Evolutionary conservation across 2,113 vertebrate genomes (phyloP).

Genomic region (Chelonoidis abingdonii): DNA sequence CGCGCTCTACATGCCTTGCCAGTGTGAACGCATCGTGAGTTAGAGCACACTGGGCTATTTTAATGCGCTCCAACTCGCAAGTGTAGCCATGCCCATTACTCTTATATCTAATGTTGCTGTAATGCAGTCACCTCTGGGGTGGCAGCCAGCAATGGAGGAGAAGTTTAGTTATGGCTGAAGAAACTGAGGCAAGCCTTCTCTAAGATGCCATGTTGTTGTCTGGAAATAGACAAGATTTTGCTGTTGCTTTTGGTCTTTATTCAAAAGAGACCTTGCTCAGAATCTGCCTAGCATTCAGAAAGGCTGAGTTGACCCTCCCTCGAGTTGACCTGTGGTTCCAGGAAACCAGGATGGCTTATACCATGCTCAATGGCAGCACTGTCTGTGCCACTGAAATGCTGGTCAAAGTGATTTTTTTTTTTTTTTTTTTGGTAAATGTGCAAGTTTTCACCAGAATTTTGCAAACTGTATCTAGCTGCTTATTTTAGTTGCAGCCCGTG

Average conservation of each 20-base stretch:
- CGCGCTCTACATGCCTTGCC: too few species aligned
- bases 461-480: background rate
- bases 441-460: background rate
- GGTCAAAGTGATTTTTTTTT: slow-evolving; percentile 63
- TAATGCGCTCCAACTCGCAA: too few species aligned
- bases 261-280: background rate
- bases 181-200: background rate
- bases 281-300: background rate
- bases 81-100: background rate
- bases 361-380: fast-evolving
- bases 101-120: background rate
- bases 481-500: background rate
- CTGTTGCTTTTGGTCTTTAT: background rate
- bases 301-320: background rate
- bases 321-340: background rate
- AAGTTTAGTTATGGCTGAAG: background rate
- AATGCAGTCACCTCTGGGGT: background rate
- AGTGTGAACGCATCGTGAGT: too few species aligned
- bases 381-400: slow-evolving; percentile 46
- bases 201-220: fast-evolving
- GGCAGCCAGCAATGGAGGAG: background rate
- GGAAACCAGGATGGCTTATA: background rate
- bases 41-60: too few species aligned
- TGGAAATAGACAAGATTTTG: background rate
- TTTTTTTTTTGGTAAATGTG: background rate